Evolutionary conservation across 2,113 vertebrate species (phyloP).

Genomic region (Struthidea cinerea): DNA sequence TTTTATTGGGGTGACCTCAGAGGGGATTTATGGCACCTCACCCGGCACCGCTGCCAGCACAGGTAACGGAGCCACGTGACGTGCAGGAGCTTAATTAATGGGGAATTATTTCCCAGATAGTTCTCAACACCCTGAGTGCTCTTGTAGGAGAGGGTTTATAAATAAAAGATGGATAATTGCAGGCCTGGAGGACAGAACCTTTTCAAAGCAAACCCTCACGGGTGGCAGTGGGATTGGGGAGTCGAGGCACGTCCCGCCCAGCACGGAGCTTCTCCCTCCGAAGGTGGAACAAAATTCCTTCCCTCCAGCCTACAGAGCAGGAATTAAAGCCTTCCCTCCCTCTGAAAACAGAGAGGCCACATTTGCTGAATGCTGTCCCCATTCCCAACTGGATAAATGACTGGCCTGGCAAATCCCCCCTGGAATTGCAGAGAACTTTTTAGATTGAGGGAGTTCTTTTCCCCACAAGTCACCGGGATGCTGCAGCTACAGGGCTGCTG

Average conservation of each 20-base stretch:
- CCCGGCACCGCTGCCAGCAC: background rate
- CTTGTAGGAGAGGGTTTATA: background rate
- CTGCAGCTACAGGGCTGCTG: background rate
- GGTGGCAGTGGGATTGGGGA: background rate
- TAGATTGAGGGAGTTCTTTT: background rate
- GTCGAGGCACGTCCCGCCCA: background rate
- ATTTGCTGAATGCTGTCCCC: background rate
- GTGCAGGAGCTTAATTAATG: background rate
- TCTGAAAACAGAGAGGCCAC: background rate
- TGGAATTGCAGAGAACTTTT: background rate
- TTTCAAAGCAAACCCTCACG: background rate
- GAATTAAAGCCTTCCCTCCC: background rate
- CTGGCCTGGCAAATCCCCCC: background rate
- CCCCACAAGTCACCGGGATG: background rate
- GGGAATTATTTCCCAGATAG: background rate
- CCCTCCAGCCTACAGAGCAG: background rate
- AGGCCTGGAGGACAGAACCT: background rate
- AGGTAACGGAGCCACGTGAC: background rate
- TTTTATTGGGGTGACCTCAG: background rate
- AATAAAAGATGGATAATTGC: background rate
- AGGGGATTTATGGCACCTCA: background rate
- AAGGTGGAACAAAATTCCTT: background rate
- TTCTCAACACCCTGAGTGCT: background rate
- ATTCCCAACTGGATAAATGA: background rate
- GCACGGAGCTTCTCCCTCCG: background rate